Percentiles rank a stretch among this genome's conserved stretches.
Conservation (phyloP, 2,888 invertebrate species). For the Athalia cordata region DNA sequence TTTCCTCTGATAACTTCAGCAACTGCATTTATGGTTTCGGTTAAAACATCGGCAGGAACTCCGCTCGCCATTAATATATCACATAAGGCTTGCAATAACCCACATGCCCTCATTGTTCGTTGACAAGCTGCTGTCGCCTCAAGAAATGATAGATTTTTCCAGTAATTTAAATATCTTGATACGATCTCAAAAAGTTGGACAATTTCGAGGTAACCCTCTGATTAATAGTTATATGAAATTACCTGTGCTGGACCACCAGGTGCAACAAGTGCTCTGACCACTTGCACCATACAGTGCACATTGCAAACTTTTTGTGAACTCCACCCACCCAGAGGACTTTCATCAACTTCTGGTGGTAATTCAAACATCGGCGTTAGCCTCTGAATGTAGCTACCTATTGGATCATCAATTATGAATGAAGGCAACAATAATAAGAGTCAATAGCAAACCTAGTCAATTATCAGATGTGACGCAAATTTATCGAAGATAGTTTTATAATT, state of each 20-base stretch:
- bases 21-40: constrained; percentile 96
- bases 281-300: constrained; percentile 92
- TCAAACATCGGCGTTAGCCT: constrained; percentile 92
- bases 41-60: constrained; percentile 96
- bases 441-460: not conserved
- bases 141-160: constrained; percentile 49
- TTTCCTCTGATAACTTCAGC: constrained; percentile 96
- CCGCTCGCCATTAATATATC: constrained; percentile 96
- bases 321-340: constrained; percentile 82
- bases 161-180: not conserved
- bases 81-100: constrained; percentile 88
- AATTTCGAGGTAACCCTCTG: not conserved
- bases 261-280: constrained; percentile 92
- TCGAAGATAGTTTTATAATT: not conserved
- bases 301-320: constrained; percentile 96
- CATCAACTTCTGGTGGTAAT: constrained; percentile 82
- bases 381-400: constrained; percentile 89
- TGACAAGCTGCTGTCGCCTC: constrained; percentile 82
- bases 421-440: not conserved
- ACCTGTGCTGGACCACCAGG: constrained; percentile 94
- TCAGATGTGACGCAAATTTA: too few species aligned
- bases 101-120: constrained; percentile 89
- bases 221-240: constrained; percentile 63
- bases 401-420: constrained; percentile 36
- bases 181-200: not conserved